Conservation (phyloP, 2,113 vertebrate species). For the cat (Felis catus) region F.catus_Fca126_mat1.0 CM031412.1:232609001-232609500, state of each 20-base stretch:
- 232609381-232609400: neutral
- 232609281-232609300: neutral
- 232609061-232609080: neutral
- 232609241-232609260: neutral
- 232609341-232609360: neutral
- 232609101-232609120: neutral
- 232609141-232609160: rapidly evolving
- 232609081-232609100: neutral
- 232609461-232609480: neutral
- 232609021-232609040: neutral
- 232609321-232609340: neutral
- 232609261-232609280: neutral
- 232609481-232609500: neutral
- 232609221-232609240: neutral
- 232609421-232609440: neutral
- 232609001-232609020: neutral
- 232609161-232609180: rapidly evolving
- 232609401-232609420: neutral
- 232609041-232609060: neutral
- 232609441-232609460: neutral
- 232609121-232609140: neutral
- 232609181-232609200: neutral
- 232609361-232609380: neutral
- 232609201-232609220: too few relatives aligned
- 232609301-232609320: neutral